Evolutionary conservation across 2,797 vertebrate species (phyloP).

Genomic region (Eidolon dupreanum): DNA sequence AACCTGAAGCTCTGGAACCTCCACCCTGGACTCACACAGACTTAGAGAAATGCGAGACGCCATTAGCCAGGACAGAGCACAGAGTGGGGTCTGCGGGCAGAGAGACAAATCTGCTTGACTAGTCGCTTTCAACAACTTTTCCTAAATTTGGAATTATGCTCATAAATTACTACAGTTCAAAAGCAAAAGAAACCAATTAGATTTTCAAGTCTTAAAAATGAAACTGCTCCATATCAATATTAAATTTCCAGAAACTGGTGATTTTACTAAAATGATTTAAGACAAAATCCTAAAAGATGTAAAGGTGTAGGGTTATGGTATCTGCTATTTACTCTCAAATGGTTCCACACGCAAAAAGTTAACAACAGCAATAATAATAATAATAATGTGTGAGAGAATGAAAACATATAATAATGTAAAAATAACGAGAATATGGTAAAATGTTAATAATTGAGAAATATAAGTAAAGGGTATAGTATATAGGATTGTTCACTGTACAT

Average conservation of each 20-base stretch:
- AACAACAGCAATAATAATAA: no score
- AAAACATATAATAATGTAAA: no score
- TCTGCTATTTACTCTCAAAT: neutral
- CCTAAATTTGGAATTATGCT: neutral
- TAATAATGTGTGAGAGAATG: neutral
- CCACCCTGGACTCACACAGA: neutral
- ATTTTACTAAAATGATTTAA: neutral
- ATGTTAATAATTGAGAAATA: neutral
- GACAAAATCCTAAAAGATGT: neutral
- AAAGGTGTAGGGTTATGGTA: neutral
- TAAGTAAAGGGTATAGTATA: neutral
- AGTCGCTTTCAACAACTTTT: neutral
- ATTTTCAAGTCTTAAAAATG: constrained; percentile 10
- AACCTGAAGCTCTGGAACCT: neutral
- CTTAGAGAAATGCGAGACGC: neutral
- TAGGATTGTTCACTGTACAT: neutral
- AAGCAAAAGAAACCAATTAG: constrained; percentile 36
- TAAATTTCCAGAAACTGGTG: neutral
- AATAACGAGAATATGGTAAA: neutral
- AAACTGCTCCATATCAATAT: neutral
- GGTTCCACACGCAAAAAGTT: neutral
- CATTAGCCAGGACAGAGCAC: neutral
- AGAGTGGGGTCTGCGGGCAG: neutral
- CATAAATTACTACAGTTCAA: neutral
- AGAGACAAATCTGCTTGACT: neutral